Evolutionary conservation across 2,797 vertebrate species (phyloP).

Genomic region (Petrocephalus sullivani): DNA sequence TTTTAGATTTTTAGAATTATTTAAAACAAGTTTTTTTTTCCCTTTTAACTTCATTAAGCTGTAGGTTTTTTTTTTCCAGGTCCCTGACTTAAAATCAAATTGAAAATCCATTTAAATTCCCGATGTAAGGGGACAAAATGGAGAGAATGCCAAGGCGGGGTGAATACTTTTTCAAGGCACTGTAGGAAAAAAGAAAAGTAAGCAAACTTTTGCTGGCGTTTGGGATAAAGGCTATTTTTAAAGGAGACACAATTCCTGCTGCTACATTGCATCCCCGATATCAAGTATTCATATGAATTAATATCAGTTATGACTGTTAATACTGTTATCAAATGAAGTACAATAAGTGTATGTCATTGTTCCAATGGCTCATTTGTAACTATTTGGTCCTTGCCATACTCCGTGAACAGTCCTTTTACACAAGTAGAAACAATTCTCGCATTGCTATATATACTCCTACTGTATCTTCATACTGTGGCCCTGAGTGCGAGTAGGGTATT

Average conservation of each 20-base stretch:
- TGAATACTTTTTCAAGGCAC: too few relatives aligned
- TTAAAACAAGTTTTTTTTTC: too few relatives aligned
- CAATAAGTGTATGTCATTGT: slow-evolving; percentile 23
- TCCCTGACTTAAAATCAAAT: too few relatives aligned
- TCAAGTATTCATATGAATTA: neutral
- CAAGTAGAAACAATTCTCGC: neutral
- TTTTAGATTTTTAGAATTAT: too few relatives aligned
- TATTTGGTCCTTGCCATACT: neutral
- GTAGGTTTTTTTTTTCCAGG: too few relatives aligned
- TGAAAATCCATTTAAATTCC: too few relatives aligned
- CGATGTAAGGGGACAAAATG: too few relatives aligned
- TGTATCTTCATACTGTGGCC: neutral
- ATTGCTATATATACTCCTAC: neutral
- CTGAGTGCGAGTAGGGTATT: neutral
- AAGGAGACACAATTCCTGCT: neutral
- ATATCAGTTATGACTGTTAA: neutral
- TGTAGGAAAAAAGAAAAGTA: too few relatives aligned
- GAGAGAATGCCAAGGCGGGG: too few relatives aligned
- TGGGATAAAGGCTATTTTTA: slow-evolving; percentile 21
- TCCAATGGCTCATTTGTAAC: slow-evolving; percentile 24
- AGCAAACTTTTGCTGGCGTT: too few relatives aligned
- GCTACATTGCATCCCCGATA: neutral
- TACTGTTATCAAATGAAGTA: neutral
- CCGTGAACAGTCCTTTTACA: neutral
- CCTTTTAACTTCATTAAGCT: too few relatives aligned